Base-by-base conservation (phyloP, 2,113 vertebrate species). In the Boulengeromyrus knoepffleri region DNA sequence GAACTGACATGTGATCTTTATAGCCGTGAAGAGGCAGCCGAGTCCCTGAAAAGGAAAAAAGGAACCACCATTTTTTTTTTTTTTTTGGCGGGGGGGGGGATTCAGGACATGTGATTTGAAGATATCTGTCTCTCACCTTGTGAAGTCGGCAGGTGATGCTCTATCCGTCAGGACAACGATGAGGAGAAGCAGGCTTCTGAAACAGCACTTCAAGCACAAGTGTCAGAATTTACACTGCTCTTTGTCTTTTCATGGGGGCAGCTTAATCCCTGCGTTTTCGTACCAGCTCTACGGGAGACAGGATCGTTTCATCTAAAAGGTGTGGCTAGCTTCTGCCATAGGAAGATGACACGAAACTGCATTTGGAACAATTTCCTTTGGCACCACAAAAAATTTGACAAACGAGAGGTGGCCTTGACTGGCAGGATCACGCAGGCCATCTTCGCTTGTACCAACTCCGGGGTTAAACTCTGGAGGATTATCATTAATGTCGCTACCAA, bases 41-140 rank as follows among this genome's bases (percentile, higher is more conserved):
- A 95, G 58, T 27, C 52, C 31, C 49, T 56, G 49, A 5, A 53
- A 53, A 21, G 52, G 52, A 53, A 47, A 47, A 49, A 66, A 83
- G 62, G 94, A 93, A 92, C 92, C 95, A 91, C 93, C 89, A 94
- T 94, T 15, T 50, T 50, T 50, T 52, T 19, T 53, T 13, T 13
- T 50, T 50, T 50, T 13, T 50, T 13, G 3, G 13, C 13, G 94
- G 93, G 92, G 94, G 94, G 94, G 96, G 53, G 53, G 97, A 97
- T 98, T 97, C 98, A 97, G 97, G 97, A 97, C 97, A 98, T 98
- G 97, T 98, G 98, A 99, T 99, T 98, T 99, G 97, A 98, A 98
- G 98, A 98, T 98, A 97, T 97, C 98, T 98, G 96, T 97, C 97
- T 97, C 97, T 96, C 97, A 97, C 97, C 96, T 96, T 97, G 97